phyloP scores from a whole-genome alignment of 2,113 vertebrate genomes.

The Elephas maximus region DNA sequence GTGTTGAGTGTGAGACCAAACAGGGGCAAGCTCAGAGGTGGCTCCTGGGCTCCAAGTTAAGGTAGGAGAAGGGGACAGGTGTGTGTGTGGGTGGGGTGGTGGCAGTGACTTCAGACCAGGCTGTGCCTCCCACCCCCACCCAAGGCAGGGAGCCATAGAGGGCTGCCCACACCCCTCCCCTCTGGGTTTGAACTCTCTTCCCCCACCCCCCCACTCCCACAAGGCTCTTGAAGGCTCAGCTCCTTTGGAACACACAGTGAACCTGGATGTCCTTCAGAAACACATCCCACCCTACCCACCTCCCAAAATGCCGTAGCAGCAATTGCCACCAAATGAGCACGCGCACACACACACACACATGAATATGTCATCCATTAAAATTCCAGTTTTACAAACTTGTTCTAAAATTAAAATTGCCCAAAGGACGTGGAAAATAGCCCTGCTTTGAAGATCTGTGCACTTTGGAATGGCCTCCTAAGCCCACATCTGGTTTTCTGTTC shows the following conservation, averaged over 20 bases:
- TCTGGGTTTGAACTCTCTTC: too few species aligned
- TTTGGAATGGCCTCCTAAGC: rapidly evolving
- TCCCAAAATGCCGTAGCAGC: neutral
- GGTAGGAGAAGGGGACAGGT: neutral
- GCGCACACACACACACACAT: neutral
- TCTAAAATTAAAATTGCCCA: conserved; percentile 69
- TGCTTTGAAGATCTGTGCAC: neutral
- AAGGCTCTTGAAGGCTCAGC: neutral
- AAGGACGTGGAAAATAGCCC: conserved; percentile 65
- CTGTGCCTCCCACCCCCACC: neutral
- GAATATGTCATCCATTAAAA: conserved; percentile 66
- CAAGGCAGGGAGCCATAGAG: rapidly evolving
- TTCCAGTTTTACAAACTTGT: conserved; percentile 73
- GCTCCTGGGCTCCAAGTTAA: rapidly evolving
- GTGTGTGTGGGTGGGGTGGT: rapidly evolving
- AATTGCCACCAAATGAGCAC: neutral
- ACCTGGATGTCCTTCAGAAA: neutral
- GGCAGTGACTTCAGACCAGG: neutral
- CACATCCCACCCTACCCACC: rapidly evolving
- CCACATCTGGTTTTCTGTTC: neutral
- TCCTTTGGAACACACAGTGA: rapidly evolving
- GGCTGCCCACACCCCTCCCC: rapidly evolving
- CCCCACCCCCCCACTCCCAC: rapidly evolving
- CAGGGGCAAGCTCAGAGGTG: neutral
- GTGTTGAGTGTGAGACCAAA: too few species aligned